Evolutionary conservation across 2,888 invertebrate genomes (phyloP).

Genomic region (Pristionchus fissidentatus): DNA sequence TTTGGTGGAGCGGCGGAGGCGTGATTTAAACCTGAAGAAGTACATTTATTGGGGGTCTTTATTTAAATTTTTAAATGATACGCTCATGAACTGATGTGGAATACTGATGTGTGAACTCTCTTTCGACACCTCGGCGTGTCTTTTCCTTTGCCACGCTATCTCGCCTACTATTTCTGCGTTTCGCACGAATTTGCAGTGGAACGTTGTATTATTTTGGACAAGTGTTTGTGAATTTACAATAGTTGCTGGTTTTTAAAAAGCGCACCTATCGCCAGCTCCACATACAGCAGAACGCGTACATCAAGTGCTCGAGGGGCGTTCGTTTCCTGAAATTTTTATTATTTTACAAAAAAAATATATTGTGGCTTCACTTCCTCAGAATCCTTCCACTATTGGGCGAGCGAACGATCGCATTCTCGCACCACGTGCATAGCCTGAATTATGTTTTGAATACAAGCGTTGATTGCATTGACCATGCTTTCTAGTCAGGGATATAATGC

Average conservation of each 20-base stretch:
- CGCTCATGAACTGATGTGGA: too few species aligned
- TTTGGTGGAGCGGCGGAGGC: too few species aligned
- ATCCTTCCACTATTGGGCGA: conserved; percentile 31
- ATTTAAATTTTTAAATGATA: too few species aligned
- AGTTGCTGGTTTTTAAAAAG: not conserved
- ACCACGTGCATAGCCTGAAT: conserved; percentile 35
- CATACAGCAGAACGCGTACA: conserved; percentile 46
- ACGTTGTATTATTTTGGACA: not conserved
- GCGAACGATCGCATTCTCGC: conserved; percentile 30
- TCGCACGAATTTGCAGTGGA: not conserved
- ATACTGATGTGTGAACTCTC: too few species aligned
- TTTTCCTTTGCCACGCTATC: too few species aligned
- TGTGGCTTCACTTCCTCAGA: not conserved
- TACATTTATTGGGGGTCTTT: too few species aligned
- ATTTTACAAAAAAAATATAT: not conserved
- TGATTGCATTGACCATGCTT: not conserved
- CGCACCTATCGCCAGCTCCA: conserved; percentile 33
- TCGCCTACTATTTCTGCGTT: too few species aligned
- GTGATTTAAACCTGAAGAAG: too few species aligned
- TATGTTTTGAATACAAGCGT: not conserved
- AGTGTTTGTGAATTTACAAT: not conserved
- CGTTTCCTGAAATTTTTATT: conserved; percentile 13
- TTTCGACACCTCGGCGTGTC: too few species aligned
- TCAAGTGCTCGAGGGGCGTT: conserved; percentile 17
- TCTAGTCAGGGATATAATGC: not conserved